Conservation (phyloP, 1,140 invertebrate genomes). For the Habropoda laboriosa region DNA sequence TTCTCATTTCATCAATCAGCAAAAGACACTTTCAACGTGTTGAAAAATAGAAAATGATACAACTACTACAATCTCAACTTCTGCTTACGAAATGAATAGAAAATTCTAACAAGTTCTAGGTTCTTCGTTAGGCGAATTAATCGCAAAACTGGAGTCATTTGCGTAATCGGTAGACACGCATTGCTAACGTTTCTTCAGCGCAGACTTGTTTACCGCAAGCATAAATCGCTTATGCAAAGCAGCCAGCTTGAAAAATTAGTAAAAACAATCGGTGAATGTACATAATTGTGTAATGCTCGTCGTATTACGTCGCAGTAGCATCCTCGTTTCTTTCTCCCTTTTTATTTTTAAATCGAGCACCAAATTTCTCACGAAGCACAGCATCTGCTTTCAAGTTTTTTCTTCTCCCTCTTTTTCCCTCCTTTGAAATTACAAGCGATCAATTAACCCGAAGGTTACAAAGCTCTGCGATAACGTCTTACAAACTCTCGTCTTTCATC, state of each 20-base stretch:
- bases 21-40: too few relatives aligned
- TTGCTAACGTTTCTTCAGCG: neutral
- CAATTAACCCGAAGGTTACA: conserved; percentile 4
- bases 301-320: neutral
- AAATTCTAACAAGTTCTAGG: neutral
- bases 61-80: too few relatives aligned
- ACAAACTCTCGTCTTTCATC: neutral
- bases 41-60: too few relatives aligned
- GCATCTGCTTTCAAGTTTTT: neutral
- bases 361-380: neutral
- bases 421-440: neutral
- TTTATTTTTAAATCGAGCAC: neutral
- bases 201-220: conserved; percentile 5
- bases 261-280: neutral
- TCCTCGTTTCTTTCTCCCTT: neutral
- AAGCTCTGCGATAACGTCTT: neutral
- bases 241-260: neutral
- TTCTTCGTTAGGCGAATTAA: neutral
- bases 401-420: too few relatives aligned
- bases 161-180: neutral
- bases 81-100: too few relatives aligned
- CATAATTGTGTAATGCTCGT: neutral
- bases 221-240: neutral
- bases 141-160: neutral
- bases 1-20: too few relatives aligned